Evolutionary conservation across 2,113 vertebrate genomes (phyloP).

Genomic region (Clupea harengus): DNA sequence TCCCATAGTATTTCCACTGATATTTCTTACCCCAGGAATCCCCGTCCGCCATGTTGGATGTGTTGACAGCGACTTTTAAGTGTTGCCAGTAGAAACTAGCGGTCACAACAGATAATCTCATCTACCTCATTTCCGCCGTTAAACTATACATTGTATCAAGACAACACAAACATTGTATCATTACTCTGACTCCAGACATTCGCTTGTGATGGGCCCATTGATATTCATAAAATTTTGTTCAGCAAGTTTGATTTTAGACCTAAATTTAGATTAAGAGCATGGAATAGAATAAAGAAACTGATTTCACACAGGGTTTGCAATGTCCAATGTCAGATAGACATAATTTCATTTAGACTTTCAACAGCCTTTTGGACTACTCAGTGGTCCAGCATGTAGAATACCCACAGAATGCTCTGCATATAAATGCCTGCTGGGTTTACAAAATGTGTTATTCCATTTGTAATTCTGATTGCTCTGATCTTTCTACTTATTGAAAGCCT

Average conservation of each 20-base stretch:
- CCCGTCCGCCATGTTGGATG: slow-evolving; percentile 64
- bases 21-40: slow-evolving; percentile 75
- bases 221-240: neutral
- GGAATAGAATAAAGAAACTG: too few species aligned
- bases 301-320: too few species aligned
- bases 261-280: neutral
- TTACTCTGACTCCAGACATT: neutral
- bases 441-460: too few species aligned
- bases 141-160: neutral
- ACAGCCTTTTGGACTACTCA: too few species aligned
- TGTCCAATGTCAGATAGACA: too few species aligned
- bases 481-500: too few species aligned
- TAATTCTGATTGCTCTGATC: too few species aligned
- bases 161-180: neutral
- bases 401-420: too few species aligned
- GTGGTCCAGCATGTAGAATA: too few species aligned
- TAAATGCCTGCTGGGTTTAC: too few species aligned
- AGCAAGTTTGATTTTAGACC: neutral
- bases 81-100: slow-evolving; percentile 8
- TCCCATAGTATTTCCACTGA: neutral
- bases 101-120: neutral
- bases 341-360: too few species aligned
- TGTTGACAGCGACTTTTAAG: neutral
- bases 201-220: too few species aligned
- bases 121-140: neutral